Percentiles rank a stretch among this genome's conserved stretches.
Conservation (phyloP, 2,888 invertebrate species). For the Drosophila colorata region DNA sequence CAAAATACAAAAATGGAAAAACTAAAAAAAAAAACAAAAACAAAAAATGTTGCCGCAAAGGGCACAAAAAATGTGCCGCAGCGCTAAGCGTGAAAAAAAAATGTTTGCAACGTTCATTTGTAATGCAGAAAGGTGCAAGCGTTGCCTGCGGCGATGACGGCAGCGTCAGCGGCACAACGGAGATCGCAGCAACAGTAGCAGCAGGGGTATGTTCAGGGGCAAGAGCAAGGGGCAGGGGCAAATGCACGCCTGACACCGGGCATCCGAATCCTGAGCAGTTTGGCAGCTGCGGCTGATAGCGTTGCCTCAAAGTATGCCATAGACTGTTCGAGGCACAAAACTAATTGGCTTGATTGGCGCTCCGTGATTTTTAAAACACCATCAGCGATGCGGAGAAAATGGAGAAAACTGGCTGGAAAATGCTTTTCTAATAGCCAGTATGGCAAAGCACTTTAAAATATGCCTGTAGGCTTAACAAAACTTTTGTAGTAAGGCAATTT, state of each 20-base stretch:
- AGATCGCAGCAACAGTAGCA: neutral
- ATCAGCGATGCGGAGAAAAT: neutral
- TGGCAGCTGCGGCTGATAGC: constrained; percentile 35
- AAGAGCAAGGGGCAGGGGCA: neutral
- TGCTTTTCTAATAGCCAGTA: neutral
- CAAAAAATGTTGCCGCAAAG: constrained; percentile 30
- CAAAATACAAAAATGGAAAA: neutral
- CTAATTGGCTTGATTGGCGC: constrained; percentile 80
- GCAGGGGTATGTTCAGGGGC: too few species aligned
- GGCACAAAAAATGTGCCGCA: constrained; percentile 43
- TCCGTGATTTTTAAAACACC: constrained; percentile 64
- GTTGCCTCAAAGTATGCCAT: constrained; percentile 53
- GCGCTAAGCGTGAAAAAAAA: constrained; percentile 50
- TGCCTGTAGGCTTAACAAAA: neutral
- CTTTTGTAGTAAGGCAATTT: neutral
- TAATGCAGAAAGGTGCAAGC: constrained; percentile 76
- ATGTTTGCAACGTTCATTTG: constrained; percentile 65
- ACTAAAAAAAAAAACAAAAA: constrained; percentile 27
- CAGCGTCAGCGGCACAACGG: constrained; percentile 5
- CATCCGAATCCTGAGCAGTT: constrained; percentile 35
- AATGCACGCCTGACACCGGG: constrained; percentile 29
- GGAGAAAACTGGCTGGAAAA: neutral
- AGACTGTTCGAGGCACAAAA: constrained; percentile 57
- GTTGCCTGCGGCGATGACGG: constrained; percentile 57
- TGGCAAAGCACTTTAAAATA: neutral